Percentiles rank a stretch among this genome's conserved stretches.
phyloP scores from a whole-genome alignment of 2,888 invertebrate genomes.

The Pollenia angustigena region DNA sequence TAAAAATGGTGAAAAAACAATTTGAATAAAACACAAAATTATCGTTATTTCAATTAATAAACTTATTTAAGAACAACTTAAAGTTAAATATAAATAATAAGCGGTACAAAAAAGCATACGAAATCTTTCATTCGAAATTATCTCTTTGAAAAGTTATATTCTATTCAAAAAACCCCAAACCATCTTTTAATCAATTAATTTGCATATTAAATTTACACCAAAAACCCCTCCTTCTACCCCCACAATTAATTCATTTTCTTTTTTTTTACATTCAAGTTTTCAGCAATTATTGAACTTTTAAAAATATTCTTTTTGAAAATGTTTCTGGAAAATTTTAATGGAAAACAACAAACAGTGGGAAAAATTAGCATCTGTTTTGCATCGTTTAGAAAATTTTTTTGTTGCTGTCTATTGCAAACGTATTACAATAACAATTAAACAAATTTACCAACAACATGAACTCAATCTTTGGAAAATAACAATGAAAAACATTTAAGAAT shows the following conservation, averaged over 20 bases:
- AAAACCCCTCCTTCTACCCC: background rate
- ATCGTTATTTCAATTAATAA: too few relatives aligned
- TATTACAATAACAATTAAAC: slow-evolving; percentile 43
- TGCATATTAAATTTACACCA: background rate
- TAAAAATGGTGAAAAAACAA: too few relatives aligned
- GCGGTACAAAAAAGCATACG: too few relatives aligned
- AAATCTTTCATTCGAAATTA: too few relatives aligned
- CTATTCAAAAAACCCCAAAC: background rate
- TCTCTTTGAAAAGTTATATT: too few relatives aligned
- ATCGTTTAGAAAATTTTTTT: slow-evolving; percentile 9
- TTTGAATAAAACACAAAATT: too few relatives aligned
- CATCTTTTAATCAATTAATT: background rate
- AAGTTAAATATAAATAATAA: too few relatives aligned
- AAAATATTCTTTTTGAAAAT: background rate
- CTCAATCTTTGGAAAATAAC: background rate
- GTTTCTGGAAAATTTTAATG: slow-evolving; percentile 13
- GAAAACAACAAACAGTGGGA: slow-evolving; percentile 16
- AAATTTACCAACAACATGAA: background rate
- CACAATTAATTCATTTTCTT: too few relatives aligned
- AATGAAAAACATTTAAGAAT: slow-evolving; percentile 26
- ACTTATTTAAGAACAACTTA: too few relatives aligned
- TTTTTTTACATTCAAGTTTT: too few relatives aligned
- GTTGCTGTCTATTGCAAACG: background rate
- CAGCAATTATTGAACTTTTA: slow-evolving; percentile 3
- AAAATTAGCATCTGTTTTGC: slow-evolving; percentile 64